Base-by-base conservation (phyloP, 1,140 invertebrate species). In the Lerema accius region DNA sequence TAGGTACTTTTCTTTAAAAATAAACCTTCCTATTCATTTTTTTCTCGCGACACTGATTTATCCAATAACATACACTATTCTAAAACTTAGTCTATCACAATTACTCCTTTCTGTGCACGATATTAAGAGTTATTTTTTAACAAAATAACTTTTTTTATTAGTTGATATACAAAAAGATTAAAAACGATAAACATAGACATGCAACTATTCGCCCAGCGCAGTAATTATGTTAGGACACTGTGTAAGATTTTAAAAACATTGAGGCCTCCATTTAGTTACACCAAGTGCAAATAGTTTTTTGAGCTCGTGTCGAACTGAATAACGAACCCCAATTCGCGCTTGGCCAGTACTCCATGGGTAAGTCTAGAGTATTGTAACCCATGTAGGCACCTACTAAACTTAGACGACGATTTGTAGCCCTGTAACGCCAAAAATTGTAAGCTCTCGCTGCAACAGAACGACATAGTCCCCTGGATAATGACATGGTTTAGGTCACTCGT, bases 261-360 rank as follows among this genome's bases (percentile, higher is more conserved):
- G 9, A 35, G 28, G 0, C 28, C 16, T 19, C 9, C 42, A 46
- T 14, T 46, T 13, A 56, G 51, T 56, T 56, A 43, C 19, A 26
- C 35, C 17, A 4, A 50, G 75, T 74, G 69, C 73, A 70, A 63
- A 66, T n/a, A n/a, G n/a, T 60, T 43, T 61, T 69, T 69, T 60
- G 59, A 65, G 59, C 59, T 70, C 65, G 76, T 78, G 67, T 69
- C 71, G 59, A 69, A 79, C 64, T 71, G 60, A 78, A 73, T 46
- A 82, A 92, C 91, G 77, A 91, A 93, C 92, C 92, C 92, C 92
- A 93, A 83, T 92, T 91, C 62, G 92, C 92, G 75, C 81, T 77
- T 56, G 91, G 92, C 92, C 92, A 92, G 78, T 91, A 90, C 76
- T 92, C 89, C 91, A 92, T 90, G 65, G 84, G 88, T 67, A 91